Conservation (phyloP, 2,888 invertebrate species). For the Drosophila koepferae region DNA sequence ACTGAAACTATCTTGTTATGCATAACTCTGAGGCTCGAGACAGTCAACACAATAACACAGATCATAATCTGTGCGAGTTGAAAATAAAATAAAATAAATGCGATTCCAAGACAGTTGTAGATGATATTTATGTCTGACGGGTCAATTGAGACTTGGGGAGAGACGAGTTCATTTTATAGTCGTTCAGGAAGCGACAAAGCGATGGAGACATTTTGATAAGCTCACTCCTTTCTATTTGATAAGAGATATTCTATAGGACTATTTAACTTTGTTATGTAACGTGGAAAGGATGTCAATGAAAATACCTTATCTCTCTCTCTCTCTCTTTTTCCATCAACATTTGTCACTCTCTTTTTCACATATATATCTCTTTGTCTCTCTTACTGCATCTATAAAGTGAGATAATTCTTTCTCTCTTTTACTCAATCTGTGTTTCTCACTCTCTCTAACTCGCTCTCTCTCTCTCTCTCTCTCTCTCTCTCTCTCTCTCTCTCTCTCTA, state of each 20-base stretch:
- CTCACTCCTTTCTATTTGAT: neutral
- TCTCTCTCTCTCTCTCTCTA: neutral
- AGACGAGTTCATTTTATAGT: neutral
- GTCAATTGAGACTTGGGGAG: neutral
- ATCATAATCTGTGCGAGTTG: conserved; percentile 62
- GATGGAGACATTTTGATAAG: neutral
- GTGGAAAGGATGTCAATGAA: too few species aligned
- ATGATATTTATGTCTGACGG: neutral
- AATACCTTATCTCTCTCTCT: too few species aligned
- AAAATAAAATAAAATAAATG: conserved; percentile 8
- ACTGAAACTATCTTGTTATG: conserved; percentile 50
- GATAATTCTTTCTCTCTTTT: neutral
- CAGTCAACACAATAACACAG: conserved; percentile 60
- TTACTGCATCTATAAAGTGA: too few species aligned
- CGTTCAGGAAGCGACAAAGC: too few species aligned
- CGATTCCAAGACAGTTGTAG: neutral
- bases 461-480: neutral
- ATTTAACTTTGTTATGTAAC: too few species aligned
- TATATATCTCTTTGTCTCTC: too few species aligned
- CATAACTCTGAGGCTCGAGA: conserved; percentile 17
- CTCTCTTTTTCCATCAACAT: too few species aligned
- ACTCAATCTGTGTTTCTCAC: neutral
- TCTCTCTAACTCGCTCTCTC: too few species aligned
- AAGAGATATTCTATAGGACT: too few species aligned
- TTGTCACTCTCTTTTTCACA: too few species aligned